Base-by-base conservation (phyloP, 2,113 vertebrate genomes). In the Oncorhynchus gorbuscha region DNA sequence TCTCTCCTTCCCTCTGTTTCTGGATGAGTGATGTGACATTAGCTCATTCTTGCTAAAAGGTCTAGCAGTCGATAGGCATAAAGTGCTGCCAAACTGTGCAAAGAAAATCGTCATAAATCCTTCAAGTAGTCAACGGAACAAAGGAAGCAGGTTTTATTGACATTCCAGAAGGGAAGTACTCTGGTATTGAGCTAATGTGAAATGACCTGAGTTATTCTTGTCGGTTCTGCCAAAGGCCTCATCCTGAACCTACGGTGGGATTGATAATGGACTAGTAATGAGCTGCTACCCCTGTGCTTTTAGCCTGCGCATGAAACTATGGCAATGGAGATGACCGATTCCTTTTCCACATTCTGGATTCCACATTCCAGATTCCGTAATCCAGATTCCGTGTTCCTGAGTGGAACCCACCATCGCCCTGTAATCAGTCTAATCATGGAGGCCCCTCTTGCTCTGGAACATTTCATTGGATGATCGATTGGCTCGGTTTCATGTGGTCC, bases 361-460 rank as follows among this genome's bases (percentile, higher is more conserved):
- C 18, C 20, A n/a, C 2, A 13, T 61, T 18, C 30, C 30, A 35
- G 32, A 5, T 6, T 35, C 32, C 32, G 5, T 35, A 6, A 6
- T 35, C 59, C 20, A 8, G 5, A 22, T 61, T 20, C 72, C 65
- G 22, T 69, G 13, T 45, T n/a, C 30, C 30, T 74, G 61, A 78
- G 51, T 55, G 51, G 12, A 55, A 48, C 49, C 30, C 30, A 32
- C 49, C 71, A 75, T 72, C 18, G 39, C 65, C 64, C 74, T 71
- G 20, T 73, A 82, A 80, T 81, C 65, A 79, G 22, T 14, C 28
- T 39, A 71, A 76, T 84, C 70, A 69, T 45, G 64, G 28, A 72
- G 39, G n/a, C 62, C 32, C 45, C 70, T 59, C 32, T 35, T 5
- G 32, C 70, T 59, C 32, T 35, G 32, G 32, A 35, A 5, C 5